Percentiles rank a stretch among this genome's conserved stretches.
phyloP scores from a whole-genome alignment of 2,888 invertebrate species.

The Falcaria lacertinaria region DNA sequence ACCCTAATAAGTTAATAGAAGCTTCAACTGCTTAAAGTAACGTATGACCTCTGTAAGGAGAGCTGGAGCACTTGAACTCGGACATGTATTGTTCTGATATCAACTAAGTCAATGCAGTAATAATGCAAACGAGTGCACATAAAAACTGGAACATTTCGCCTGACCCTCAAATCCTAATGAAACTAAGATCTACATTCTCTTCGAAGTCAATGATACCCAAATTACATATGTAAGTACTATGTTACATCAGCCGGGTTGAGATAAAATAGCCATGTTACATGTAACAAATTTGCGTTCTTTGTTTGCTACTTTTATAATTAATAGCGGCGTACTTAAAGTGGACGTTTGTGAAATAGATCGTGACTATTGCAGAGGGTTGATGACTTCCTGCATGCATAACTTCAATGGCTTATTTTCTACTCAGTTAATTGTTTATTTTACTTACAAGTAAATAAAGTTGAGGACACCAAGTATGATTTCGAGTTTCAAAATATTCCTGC shows the following conservation, averaged over 20 bases:
- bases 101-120: neutral
- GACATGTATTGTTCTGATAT: neutral
- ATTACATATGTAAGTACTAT: too few species aligned
- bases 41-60: neutral
- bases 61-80: neutral
- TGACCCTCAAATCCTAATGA: neutral
- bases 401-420: neutral
- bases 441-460: too few species aligned
- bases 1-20: too few species aligned
- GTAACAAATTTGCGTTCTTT: neutral
- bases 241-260: neutral
- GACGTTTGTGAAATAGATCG: neutral
- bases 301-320: neutral
- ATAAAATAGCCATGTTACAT: neutral
- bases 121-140: neutral
- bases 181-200: neutral
- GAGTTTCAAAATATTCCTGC: too few species aligned
- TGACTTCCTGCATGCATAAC: constrained; percentile 3
- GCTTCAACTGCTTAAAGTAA: neutral
- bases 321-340: neutral
- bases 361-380: neutral
- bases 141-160: neutral
- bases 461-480: too few species aligned
- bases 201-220: neutral
- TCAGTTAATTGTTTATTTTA: too few species aligned